Percentiles rank a stretch among this genome's conserved stretches.
These are phyloP conservation scores for Eulimnadia texana DNA, from an alignment of 1,140 invertebrate genomes.

Conservation along the genomic window DNA sequence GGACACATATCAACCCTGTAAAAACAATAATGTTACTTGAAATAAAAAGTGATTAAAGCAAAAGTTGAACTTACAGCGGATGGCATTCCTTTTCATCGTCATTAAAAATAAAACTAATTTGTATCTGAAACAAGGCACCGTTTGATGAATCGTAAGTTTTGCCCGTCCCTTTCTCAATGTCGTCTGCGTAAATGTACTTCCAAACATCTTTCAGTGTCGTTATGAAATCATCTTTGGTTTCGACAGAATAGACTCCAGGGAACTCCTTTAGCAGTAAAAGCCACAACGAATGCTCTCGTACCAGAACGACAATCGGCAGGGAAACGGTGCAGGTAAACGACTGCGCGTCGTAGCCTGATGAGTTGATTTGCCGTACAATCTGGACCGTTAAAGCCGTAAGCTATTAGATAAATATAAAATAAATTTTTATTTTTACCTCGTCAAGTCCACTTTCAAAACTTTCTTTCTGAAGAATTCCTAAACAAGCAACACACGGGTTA, in stretches of 20 bases:
- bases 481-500: slow-evolving; percentile 38
- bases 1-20: slow-evolving; percentile 26
- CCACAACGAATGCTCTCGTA: slow-evolving; percentile 35
- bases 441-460: slow-evolving; percentile 29
- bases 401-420: background rate
- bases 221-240: slow-evolving; percentile 14
- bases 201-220: slow-evolving; percentile 44
- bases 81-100: slow-evolving; percentile 38
- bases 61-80: slow-evolving; percentile 32
- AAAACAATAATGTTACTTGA: slow-evolving; percentile 14
- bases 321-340: slow-evolving; percentile 35
- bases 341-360: slow-evolving; percentile 30
- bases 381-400: slow-evolving; percentile 21
- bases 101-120: slow-evolving; percentile 33
- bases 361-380: slow-evolving; percentile 27
- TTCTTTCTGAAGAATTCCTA: slow-evolving; percentile 43
- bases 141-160: slow-evolving; percentile 30
- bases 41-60: slow-evolving; percentile 16
- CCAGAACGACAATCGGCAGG: slow-evolving; percentile 31
- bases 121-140: slow-evolving; percentile 37
- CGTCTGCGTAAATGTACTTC: slow-evolving; percentile 39
- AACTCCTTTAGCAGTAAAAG: slow-evolving; percentile 27
- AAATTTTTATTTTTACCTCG: background rate
- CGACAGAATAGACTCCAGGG: slow-evolving; percentile 19
- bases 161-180: slow-evolving; percentile 30